These are phyloP conservation scores for Papilio aristodemus DNA, from an alignment of 1,140 invertebrate genomes.

Conservation along the genomic window DNA sequence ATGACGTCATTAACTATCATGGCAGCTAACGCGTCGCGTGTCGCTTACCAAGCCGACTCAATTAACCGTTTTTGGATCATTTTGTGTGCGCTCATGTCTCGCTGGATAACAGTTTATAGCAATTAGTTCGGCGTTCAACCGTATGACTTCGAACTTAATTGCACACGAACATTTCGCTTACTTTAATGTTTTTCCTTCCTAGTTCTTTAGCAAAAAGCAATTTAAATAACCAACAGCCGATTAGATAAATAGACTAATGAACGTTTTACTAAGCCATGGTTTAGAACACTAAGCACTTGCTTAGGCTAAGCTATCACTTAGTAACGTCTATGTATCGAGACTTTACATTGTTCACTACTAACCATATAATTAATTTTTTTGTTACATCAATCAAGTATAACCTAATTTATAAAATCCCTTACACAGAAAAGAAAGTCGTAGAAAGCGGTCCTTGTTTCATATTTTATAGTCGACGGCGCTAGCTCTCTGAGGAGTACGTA, in stretches of 20 bases:
- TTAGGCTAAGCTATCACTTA: too few species aligned
- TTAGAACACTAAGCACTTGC: too few species aligned
- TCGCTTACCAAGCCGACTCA: constrained; percentile 10
- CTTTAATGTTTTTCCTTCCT: neutral
- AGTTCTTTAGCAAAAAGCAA: neutral
- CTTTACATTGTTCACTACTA: too few species aligned
- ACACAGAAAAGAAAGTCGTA: too few species aligned
- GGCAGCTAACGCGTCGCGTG: neutral
- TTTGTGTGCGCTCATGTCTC: constrained; percentile 14
- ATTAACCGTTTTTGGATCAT: constrained; percentile 21
- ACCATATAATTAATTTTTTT: too few species aligned
- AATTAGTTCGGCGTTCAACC: constrained; percentile 18
- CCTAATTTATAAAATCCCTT: too few species aligned
- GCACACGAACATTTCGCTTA: constrained; percentile 6
- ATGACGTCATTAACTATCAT: neutral
- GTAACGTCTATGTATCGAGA: too few species aligned
- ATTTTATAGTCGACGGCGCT: neutral
- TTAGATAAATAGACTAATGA: too few species aligned
- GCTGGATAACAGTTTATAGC: constrained; percentile 10
- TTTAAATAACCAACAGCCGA: too few species aligned
- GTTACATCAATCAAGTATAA: too few species aligned
- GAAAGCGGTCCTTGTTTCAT: neutral
- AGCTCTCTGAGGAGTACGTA: constrained; percentile 1
- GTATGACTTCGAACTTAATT: neutral
- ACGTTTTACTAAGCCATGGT: too few species aligned